Evolutionary conservation across 2,797 vertebrate species (phyloP).

Genomic region (Halcyon leucocephala): DNA sequence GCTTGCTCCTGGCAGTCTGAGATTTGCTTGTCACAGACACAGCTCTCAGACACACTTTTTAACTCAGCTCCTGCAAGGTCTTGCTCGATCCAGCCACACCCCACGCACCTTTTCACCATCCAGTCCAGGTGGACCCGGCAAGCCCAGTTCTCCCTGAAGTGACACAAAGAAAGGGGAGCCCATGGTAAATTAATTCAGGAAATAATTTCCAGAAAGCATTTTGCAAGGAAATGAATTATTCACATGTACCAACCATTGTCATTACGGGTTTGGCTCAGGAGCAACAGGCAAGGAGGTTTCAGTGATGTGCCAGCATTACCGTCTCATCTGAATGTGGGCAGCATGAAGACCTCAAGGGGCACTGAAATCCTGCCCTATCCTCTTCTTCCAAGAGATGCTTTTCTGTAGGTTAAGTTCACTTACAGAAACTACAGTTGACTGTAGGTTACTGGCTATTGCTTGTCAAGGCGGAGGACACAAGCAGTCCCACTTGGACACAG

Average conservation of each 20-base stretch:
- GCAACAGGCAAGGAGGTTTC: background rate
- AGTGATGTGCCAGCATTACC: background rate
- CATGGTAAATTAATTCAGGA: background rate
- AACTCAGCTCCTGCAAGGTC: background rate
- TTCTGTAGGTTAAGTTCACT: background rate
- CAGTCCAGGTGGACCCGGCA: slow-evolving; percentile 87
- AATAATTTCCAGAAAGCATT: background rate
- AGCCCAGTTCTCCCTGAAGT: slow-evolving; percentile 89
- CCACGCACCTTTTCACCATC: slow-evolving; percentile 88
- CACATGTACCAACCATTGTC: fast-evolving
- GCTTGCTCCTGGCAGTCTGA: background rate
- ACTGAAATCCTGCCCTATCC: background rate
- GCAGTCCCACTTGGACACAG: fast-evolving
- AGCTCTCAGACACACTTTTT: background rate
- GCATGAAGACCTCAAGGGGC: background rate
- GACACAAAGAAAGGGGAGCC: background rate
- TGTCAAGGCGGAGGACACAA: background rate
- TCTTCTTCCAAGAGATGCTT: background rate
- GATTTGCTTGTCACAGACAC: background rate
- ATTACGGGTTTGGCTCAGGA: background rate
- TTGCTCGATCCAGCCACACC: fast-evolving
- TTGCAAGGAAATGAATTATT: background rate
- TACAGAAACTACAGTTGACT: background rate
- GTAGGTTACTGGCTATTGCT: background rate
- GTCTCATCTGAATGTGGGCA: background rate